Conservation (phyloP, 2,888 invertebrate species). For the Caenorhabditis auriculariae region DNA sequence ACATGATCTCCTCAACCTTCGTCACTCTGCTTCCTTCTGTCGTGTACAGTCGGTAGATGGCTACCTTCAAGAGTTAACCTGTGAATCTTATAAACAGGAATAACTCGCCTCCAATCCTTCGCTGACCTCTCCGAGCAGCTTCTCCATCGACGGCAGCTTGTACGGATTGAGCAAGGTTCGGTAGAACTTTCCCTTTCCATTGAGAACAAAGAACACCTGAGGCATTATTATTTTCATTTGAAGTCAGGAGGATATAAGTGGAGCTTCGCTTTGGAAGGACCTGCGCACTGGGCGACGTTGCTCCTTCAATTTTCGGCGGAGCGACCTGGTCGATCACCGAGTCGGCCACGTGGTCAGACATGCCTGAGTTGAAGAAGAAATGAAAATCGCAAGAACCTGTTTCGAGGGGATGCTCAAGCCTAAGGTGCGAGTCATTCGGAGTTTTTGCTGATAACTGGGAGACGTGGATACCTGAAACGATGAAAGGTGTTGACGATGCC, state of each 20-base stretch:
- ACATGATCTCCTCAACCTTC: constrained; percentile 43
- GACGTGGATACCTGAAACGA: constrained; percentile 38
- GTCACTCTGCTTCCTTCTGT: constrained; percentile 44
- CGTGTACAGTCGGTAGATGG: constrained; percentile 53
- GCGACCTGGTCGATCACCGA: constrained; percentile 6
- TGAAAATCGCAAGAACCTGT: neutral
- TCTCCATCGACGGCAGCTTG: constrained; percentile 44
- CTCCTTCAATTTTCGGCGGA: constrained; percentile 22
- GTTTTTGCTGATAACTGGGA: constrained; percentile 28
- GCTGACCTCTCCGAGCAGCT: constrained; percentile 50
- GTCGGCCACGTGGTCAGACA: constrained; percentile 1
- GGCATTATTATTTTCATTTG: constrained; percentile 3
- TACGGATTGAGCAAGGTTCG: constrained; percentile 53
- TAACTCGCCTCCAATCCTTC: constrained; percentile 32
- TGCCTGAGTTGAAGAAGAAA: constrained; percentile 2
- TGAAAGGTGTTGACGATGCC: neutral
- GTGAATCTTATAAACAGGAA: neutral
- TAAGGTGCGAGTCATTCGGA: constrained; percentile 31
- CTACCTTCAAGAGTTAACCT: constrained; percentile 14
- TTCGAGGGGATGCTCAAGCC: constrained; percentile 16
- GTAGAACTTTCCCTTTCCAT: constrained; percentile 52
- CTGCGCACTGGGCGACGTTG: no score
- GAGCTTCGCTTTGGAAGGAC: no score
- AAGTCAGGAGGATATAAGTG: no score
- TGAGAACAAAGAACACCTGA: constrained; percentile 56